Evolutionary conservation across 2,113 vertebrate genomes (phyloP).

Genomic region (Xyliphius kryptos): DNA sequence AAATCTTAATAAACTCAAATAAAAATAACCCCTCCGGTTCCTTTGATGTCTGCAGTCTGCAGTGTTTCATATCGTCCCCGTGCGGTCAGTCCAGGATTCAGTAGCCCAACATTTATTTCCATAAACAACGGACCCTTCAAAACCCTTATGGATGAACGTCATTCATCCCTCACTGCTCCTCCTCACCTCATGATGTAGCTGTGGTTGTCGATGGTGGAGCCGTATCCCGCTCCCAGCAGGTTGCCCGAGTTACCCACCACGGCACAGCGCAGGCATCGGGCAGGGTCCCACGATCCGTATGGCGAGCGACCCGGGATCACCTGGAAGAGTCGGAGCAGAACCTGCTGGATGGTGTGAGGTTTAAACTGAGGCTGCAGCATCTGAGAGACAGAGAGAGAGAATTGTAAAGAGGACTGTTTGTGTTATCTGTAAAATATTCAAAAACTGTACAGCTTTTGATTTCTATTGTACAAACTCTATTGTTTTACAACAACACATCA

Average conservation of each 20-base stretch:
- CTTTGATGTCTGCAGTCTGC: no score
- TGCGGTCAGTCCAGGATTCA: no score
- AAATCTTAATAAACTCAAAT: no score
- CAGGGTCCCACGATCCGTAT: conserved; percentile 74
- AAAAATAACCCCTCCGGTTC: no score
- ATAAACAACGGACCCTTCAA: no score
- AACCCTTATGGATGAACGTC: no score
- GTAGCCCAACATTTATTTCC: no score
- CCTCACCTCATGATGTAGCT: conserved; percentile 91
- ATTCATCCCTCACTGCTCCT: no score
- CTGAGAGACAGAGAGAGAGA: conserved; percentile 53
- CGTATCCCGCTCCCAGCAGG: conserved; percentile 78
- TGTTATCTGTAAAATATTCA: not conserved
- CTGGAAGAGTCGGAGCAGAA: conserved; percentile 87
- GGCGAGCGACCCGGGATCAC: conserved; percentile 89
- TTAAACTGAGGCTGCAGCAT: conserved; percentile 98
- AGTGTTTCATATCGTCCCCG: no score
- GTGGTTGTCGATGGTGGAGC: conserved; percentile 78
- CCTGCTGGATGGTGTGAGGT: conserved; percentile 87
- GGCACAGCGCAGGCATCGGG: conserved; percentile 81
- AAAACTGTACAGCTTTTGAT: no score
- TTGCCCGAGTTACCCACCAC: conserved; percentile 98
- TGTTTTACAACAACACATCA: no score
- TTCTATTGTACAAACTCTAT: no score
- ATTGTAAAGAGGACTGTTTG: not conserved